These are phyloP conservation scores for Diplazon laetatorius DNA, from an alignment of 2,888 invertebrate species.

Conservation along the genomic window DNA sequence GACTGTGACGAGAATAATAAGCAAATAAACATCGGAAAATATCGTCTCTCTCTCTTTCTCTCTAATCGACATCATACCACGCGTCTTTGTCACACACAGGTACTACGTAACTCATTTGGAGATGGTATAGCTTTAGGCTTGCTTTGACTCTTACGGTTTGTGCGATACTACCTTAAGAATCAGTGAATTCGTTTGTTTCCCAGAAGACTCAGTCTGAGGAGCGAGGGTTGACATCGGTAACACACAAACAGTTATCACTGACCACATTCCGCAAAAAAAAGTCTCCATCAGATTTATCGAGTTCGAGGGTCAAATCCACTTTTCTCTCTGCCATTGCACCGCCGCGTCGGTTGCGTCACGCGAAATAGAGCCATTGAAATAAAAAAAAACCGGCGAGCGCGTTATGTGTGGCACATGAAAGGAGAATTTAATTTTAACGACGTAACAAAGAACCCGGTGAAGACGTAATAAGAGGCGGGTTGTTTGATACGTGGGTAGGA, in stretches of 20 bases:
- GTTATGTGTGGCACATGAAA: background rate
- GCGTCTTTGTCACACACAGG: too few species aligned
- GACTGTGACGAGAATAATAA: too few species aligned
- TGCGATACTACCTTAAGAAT: too few species aligned
- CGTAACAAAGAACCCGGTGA: slow-evolving; percentile 34
- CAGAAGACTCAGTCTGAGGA: too few species aligned
- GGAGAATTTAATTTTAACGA: slow-evolving; percentile 41
- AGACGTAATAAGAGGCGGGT: slow-evolving; percentile 23
- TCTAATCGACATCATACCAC: too few species aligned
- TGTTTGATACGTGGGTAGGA: background rate
- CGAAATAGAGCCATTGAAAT: slow-evolving; percentile 1
- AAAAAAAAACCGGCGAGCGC: too few species aligned
- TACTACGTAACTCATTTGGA: too few species aligned
- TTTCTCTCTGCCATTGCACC: slow-evolving; percentile 51
- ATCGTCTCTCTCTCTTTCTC: too few species aligned
- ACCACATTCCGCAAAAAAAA: slow-evolving; percentile 16
- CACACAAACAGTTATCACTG: too few species aligned
- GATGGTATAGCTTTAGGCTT: too few species aligned
- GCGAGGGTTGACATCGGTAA: background rate
- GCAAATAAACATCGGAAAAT: too few species aligned
- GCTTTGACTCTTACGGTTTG: too few species aligned
- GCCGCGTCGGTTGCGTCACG: slow-evolving; percentile 25
- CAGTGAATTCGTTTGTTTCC: background rate
- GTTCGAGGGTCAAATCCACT: slow-evolving; percentile 61
- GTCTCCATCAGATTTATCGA: slow-evolving; percentile 37